phyloP scores from a whole-genome alignment of 1,140 invertebrate genomes.

The Halictus rubicundus region DNA sequence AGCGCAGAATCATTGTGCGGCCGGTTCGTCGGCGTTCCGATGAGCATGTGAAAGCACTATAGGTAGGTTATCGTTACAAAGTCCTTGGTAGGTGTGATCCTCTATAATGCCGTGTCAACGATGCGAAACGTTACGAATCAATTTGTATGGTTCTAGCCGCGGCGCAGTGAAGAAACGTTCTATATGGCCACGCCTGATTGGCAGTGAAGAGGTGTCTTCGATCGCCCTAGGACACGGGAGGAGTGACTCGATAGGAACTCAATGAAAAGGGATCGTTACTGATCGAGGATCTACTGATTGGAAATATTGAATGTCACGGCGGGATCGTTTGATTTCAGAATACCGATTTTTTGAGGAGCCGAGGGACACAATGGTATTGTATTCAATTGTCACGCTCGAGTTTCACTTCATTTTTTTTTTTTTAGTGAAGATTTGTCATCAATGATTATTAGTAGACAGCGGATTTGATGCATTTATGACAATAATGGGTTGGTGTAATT shows the following conservation, averaged over 20 bases:
- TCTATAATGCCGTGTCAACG: slow-evolving; percentile 51
- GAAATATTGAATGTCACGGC: slow-evolving; percentile 30
- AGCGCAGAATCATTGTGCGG: slow-evolving; percentile 27
- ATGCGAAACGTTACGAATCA: slow-evolving; percentile 49
- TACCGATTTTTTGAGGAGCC: neutral
- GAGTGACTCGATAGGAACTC: too few relatives aligned
- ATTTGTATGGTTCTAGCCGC: slow-evolving; percentile 27
- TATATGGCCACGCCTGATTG: neutral
- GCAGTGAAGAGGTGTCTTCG: neutral
- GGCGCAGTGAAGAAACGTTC: slow-evolving; percentile 16
- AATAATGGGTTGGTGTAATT: too few relatives aligned
- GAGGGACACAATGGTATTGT: neutral
- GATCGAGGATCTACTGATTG: neutral
- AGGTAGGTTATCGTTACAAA: slow-evolving; percentile 2
- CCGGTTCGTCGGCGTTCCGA: neutral
- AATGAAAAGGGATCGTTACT: neutral
- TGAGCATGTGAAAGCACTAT: slow-evolving; percentile 19
- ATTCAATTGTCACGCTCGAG: neutral
- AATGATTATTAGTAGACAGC: too few relatives aligned
- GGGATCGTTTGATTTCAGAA: neutral
- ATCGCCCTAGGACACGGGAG: too few relatives aligned
- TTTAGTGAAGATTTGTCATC: too few relatives aligned
- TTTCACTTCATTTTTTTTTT: neutral
- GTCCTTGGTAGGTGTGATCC: slow-evolving; percentile 28
- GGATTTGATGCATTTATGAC: too few relatives aligned